Base-by-base conservation (phyloP, 64 coral and sea anemone species). In the Cladopsammia gracilis region DNA sequence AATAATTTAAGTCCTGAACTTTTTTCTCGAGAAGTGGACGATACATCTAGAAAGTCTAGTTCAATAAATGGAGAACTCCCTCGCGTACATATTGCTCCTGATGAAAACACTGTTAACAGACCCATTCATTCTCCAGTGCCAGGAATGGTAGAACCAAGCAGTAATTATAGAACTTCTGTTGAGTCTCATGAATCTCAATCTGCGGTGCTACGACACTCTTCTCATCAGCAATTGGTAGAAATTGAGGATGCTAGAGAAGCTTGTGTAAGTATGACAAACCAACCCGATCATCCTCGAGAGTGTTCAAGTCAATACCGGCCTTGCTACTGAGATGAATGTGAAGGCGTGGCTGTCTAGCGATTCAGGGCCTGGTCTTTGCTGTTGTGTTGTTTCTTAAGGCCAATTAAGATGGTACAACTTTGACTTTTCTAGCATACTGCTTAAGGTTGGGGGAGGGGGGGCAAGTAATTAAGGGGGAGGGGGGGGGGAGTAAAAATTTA, bases 81-180 rank as follows among this genome's bases (percentile, higher is more conserved):
- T 68, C 43, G 13, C 49, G 80, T 84, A 12, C 60, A 68, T 24
- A 64, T 84, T 19, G 42, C 50, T 10, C 43, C 80, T 84, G 10
- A 49, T 51, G 61, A 68, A 23, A 84, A 62, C 22, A 8, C 25
- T 16, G 77, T 59, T 34, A 62, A 66, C 20, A 62, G 45, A 50
- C 60, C 80, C 10, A 47, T 9, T 68, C 45, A 34, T 49, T 89
- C 87, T 19, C 57, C 87, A 3, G 80, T 91, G 43, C 89, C 78
- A 53, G 89, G 78, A 20, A 91, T 64, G 67, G 57, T 50, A 10
- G 49, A 65, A 59, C 77, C 65, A 75, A 91, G 59, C 47, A 48
- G 44, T 62, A 84, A 49, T 15, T 83, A 71, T 47, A 91, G 71
- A 75, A 79, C n/a, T 64, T 91, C 89, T 46, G 58, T 64, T n/a